Percentiles rank a stretch among this genome's conserved stretches.
Conservation (phyloP, 2,888 invertebrate species). For the Nemurella pictetii region DNA sequence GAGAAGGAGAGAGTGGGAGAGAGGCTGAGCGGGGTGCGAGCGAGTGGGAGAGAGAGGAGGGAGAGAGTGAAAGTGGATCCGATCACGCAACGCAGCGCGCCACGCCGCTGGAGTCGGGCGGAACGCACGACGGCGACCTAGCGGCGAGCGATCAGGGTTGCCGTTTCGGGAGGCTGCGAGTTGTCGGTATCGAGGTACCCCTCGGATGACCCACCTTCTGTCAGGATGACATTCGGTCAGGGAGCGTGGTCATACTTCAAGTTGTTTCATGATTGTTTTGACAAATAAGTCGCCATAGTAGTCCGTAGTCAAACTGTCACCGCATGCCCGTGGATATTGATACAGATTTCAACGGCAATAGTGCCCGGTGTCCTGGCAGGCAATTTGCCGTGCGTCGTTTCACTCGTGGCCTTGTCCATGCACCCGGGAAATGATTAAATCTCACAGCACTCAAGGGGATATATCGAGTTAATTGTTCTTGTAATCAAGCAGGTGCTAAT, state of each 20-base stretch:
- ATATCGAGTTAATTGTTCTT: neutral
- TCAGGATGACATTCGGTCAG: too few species aligned
- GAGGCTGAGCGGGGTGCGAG: neutral
- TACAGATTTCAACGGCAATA: too few species aligned
- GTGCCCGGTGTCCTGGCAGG: too few species aligned
- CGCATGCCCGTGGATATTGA: too few species aligned
- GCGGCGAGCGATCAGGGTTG: neutral
- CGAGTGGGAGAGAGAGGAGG: neutral
- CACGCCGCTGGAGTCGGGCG: neutral
- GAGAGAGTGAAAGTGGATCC: neutral
- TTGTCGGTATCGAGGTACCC: neutral
- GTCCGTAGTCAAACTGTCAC: too few species aligned
- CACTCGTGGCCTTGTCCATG: neutral
- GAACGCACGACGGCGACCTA: neutral
- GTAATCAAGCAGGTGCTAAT: neutral
- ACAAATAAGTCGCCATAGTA: too few species aligned
- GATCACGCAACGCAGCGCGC: neutral
- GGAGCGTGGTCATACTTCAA: too few species aligned
- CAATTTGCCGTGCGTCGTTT: neutral
- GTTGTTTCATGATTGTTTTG: too few species aligned
- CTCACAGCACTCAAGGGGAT: neutral
- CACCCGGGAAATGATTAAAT: neutral
- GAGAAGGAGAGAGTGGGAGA: neutral
- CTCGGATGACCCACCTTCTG: too few species aligned
- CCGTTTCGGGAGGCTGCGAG: neutral